Evolutionary conservation across 1,140 invertebrate species (phyloP).

Genomic region (Hylaeus volcanicus): DNA sequence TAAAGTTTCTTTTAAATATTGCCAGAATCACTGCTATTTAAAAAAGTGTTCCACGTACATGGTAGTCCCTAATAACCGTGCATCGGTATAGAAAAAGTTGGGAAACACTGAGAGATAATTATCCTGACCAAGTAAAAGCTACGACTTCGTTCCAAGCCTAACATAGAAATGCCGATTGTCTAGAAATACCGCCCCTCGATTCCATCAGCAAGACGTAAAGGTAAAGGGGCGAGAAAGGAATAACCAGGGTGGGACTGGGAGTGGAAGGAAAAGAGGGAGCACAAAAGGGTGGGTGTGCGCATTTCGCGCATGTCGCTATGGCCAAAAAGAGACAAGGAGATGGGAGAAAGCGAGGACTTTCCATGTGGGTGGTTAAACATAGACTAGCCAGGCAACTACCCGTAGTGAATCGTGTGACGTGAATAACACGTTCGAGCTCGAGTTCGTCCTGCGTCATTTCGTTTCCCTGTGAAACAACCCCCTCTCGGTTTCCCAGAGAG

Average conservation of each 20-base stretch:
- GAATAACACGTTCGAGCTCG: slow-evolving; percentile 30
- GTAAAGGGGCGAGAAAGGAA: not conserved
- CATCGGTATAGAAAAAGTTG: too few species aligned
- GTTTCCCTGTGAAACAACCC: not conserved
- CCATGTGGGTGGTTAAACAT: slow-evolving; percentile 17
- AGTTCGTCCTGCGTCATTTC: not conserved
- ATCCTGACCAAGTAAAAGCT: too few species aligned
- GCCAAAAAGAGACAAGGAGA: slow-evolving; percentile 34
- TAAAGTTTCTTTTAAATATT: too few species aligned
- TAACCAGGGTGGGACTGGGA: not conserved
- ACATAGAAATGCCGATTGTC: not conserved
- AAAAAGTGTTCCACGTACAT: too few species aligned
- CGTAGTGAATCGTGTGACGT: slow-evolving; percentile 23
- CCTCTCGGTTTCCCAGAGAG: not conserved
- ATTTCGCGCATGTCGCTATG: slow-evolving; percentile 53
- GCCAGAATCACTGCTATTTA: too few species aligned
- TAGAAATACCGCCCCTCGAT: not conserved
- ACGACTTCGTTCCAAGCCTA: not conserved
- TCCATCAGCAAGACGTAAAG: not conserved
- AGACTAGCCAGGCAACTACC: not conserved
- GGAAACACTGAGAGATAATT: too few species aligned
- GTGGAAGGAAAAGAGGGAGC: slow-evolving; percentile 13
- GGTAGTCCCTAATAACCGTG: too few species aligned
- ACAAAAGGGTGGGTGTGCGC: slow-evolving; percentile 24
- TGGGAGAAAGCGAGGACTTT: slow-evolving; percentile 1